Base-by-base conservation (phyloP, 2,888 invertebrate genomes). In the Meliscaeva auricollis region DNA sequence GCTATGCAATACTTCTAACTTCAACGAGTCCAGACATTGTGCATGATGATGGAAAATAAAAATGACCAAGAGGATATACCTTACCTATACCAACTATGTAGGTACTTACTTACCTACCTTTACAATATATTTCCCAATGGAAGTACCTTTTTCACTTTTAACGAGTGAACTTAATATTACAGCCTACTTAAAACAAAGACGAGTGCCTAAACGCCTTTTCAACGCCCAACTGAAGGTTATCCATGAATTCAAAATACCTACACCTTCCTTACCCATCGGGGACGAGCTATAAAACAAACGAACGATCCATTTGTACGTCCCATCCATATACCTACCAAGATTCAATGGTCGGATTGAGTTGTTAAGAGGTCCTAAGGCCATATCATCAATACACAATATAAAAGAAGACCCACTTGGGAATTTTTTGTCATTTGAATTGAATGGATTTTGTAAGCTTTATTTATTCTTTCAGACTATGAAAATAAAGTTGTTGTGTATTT, bases 81-180 rank as follows among this genome's bases (percentile, higher is more conserved):
- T 9, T 38, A 13, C 4, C 11, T 38, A 38, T 26, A 26, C 26
- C 11, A n/a, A n/a, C n/a, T n/a, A n/a, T n/a, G n/a, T n/a, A n/a
- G n/a, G n/a, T n/a, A n/a, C n/a, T n/a, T n/a, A n/a, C n/a, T n/a
- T n/a, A n/a, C 38, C 3, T 56, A 32, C 58, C 17, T 52, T 44
- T 4, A 7, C 58, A 60, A 11, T 38, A 75, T 76, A 64, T 68
- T 54, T 54, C 60, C 30, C 44, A 30, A 9, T 30, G 66, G 32
- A 68, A 85, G 80, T 85, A 72, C 72, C 84, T 81, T 80, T 69
- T 84, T 85, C 68, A 64, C 54, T 78, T 81, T 64, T 76, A 85
- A 85, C 81, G 81, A 76, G 75, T 46, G 50, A 48, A 68, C 73
- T 73, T 58, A 66, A 73, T 72, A 79, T 50, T 20, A 35, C 35